Evolutionary conservation across 2,888 invertebrate genomes (phyloP).

Genomic region (Disparrhopalites patrizii): DNA sequence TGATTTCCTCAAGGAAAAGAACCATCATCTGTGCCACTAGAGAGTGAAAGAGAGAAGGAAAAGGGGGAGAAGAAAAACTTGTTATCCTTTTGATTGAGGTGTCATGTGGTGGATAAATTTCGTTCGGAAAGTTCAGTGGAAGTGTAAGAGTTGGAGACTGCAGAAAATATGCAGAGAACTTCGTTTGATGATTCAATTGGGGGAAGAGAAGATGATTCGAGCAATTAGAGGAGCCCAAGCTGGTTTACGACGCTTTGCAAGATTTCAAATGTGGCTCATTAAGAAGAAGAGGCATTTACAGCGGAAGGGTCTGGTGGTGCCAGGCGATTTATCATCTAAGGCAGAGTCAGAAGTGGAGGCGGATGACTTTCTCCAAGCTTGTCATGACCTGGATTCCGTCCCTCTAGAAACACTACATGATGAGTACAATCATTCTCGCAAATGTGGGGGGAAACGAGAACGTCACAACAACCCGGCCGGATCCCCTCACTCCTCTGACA

Average conservation of each 20-base stretch:
- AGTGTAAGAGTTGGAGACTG: constrained; percentile 8
- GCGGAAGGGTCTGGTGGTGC: constrained; percentile 12
- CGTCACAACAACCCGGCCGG: neutral
- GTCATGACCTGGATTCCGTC: constrained; percentile 9
- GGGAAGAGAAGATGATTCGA: constrained; percentile 19
- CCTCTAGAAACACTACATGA: neutral
- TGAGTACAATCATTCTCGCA: neutral
- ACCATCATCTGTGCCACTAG: neutral
- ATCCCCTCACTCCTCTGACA: neutral
- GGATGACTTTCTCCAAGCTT: constrained; percentile 13
- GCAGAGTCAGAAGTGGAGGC: neutral
- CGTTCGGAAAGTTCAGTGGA: constrained; percentile 15
- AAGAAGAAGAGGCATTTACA: neutral
- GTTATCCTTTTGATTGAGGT: neutral
- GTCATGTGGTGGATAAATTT: constrained; percentile 23
- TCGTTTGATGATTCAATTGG: constrained; percentile 22
- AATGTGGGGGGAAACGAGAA: neutral
- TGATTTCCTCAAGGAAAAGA: too few species aligned
- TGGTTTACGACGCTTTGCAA: constrained; percentile 23
- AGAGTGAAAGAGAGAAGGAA: neutral
- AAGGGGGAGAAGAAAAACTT: neutral
- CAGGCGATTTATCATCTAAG: constrained; percentile 23
- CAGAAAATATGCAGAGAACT: constrained; percentile 13
- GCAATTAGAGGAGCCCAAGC: constrained; percentile 26
- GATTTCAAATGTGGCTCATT: constrained; percentile 23